Evolutionary conservation across 2,113 vertebrate genomes (phyloP), one percentile per base, ranked within the genome.

Genomic region (Martes martes): DNA sequence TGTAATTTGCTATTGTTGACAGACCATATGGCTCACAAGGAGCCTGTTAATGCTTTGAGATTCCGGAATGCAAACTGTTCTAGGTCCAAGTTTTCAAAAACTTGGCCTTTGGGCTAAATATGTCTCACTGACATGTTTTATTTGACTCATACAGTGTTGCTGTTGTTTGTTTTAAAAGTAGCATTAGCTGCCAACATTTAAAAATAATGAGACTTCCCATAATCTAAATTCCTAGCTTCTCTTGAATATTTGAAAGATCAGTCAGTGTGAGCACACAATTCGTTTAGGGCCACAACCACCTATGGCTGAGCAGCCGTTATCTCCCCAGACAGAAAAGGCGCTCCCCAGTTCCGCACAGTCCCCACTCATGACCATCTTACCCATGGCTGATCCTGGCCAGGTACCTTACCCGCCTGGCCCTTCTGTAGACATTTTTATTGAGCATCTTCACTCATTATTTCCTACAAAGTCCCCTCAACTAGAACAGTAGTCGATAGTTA

Each of bases 101-200:
- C 61, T 74, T 86, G 76, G 79, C 42, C 90, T 94, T 90, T 65
- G n/a, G 80, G 83, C 79, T 96, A 96, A 97, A 93, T 73, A 82
- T 69, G 33, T 87, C 94, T 97, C 85, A 31, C 28, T 73, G 74
- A 78, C 69, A 65, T 96, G 42, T 91, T 97, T 96, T 95, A 82
- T 97, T 97, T 95, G 92, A 87, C 78, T 79, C 73, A 89, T 19
- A 79, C 23, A 55, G 57, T 65, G 50, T 36, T 94, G 73, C 55
- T 39, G 11, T 47, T 61, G n/a, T 89, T 96, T 95, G 81, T 92
- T 96, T 96, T 96, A 73, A 45, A 97, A 96, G 86, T 31, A 52
- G 50, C 47, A 83, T 89, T 94, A 89, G 71, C 92, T 86, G 92
- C 67, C 94, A 98, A 47, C 81, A 89, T 63, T 83, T 82, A 88